Evolutionary conservation across 2,113 vertebrate genomes (phyloP).

Genomic region (Catharus fuscescens): DNA sequence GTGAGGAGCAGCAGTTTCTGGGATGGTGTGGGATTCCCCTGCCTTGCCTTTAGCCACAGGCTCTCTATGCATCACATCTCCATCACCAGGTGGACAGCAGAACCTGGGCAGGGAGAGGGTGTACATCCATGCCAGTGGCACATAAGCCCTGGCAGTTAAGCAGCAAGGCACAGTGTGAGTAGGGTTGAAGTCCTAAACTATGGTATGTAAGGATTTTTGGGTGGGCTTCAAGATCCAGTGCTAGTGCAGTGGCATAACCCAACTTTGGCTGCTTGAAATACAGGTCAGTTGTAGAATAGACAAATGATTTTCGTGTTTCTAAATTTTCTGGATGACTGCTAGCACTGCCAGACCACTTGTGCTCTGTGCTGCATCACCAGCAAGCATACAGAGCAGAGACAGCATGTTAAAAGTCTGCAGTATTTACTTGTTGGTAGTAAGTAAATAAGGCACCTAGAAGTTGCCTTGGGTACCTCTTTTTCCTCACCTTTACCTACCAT

Average conservation of each 20-base stretch:
- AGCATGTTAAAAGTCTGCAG: not conserved
- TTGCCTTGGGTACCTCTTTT: not conserved
- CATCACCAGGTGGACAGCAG: not conserved
- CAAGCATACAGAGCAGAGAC: not conserved
- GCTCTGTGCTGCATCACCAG: not conserved
- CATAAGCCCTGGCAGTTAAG: not conserved
- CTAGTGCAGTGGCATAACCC: not conserved
- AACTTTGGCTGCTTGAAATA: not conserved
- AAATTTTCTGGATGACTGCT: not conserved
- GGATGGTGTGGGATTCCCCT: accelerated
- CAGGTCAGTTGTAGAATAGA: not conserved
- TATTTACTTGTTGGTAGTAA: not conserved
- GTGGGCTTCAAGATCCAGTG: not conserved
- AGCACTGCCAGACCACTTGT: accelerated
- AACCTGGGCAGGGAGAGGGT: not conserved
- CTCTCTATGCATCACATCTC: not conserved
- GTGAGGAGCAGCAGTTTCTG: not conserved
- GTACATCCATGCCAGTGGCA: accelerated
- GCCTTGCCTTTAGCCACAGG: accelerated
- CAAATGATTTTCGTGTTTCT: not conserved
- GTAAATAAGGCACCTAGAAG: not conserved
- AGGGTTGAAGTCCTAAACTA: not conserved
- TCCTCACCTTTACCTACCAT: not conserved
- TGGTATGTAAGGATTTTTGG: not conserved
- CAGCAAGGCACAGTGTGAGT: not conserved